Base-by-base conservation (phyloP, 1,140 invertebrate species). In the Drosophila mauritiana region DNA sequence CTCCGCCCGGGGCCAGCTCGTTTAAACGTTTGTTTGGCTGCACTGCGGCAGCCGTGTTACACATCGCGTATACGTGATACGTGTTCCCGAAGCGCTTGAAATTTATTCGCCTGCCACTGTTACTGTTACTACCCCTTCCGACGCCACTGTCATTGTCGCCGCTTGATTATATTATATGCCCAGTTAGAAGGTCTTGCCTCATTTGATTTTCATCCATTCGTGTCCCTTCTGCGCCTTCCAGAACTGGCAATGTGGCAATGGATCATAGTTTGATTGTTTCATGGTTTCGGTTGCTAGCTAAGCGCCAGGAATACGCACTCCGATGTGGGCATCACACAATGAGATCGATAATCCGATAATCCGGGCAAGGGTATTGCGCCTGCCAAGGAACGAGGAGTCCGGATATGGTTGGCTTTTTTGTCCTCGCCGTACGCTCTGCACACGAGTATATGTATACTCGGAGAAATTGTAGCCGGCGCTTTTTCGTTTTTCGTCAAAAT, bases 51-150 rank as follows among this genome's bases (percentile, higher is more conserved):
- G 43, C 48, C 48, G 70, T 65, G 52, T 57, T 40, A 56, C 59
- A 74, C 73, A 67, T 75, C 31, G 73, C 73, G 73, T 76, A 76
- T 76, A 76, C 73, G 73, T 76, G 72, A 76, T 75, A 53, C 27
- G 65, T 57, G 36, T 76, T 76, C 72, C 57, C 61, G 39, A 34
- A 75, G 48, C 73, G 54, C 61, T 64, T 52, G 17, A 56, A 76
- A 76, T 76, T 54, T 76, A 76, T 76, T 53, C 52, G 72, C 62
- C 40, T 75, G 59, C 51, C 20, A 42, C 27, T 22, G 20, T 20
- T 20, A 20, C 40, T 75, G 59, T 56, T 36, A 42, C 27, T 37
- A 12, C 54, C 15, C 4, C 12, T 31, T 4, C 48, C 17, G 3
- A 7, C 8, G 5, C 17, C 39, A 25, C 6, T 20, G 22, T 31